phyloP scores from a whole-genome alignment of 2,113 vertebrate genomes.

The Lepus americanus region DNA sequence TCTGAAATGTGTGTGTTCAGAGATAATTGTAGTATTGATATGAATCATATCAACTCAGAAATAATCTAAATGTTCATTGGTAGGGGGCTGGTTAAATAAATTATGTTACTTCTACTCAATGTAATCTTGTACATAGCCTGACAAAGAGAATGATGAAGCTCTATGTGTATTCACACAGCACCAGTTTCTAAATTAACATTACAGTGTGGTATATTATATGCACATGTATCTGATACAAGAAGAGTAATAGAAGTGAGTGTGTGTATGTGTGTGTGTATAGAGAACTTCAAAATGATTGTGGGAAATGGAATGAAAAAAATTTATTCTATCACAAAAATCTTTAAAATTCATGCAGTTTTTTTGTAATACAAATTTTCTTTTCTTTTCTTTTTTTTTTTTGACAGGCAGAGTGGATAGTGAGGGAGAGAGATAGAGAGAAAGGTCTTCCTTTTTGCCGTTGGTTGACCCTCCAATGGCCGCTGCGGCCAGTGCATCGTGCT shows the following conservation, averaged over 20 bases:
- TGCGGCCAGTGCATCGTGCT: too few relatives aligned
- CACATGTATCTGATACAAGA: not conserved
- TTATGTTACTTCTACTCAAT: not conserved
- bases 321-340: too few relatives aligned
- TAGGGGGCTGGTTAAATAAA: constrained; percentile 16
- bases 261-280: not conserved
- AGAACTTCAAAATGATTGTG: too few relatives aligned
- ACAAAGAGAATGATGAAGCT: constrained; percentile 30
- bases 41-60: constrained; percentile 28
- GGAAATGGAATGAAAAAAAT: too few relatives aligned
- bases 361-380: too few relatives aligned
- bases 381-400: too few relatives aligned
- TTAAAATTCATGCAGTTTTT: too few relatives aligned
- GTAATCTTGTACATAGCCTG: not conserved
- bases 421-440: too few relatives aligned
- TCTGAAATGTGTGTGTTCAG: constrained; percentile 23
- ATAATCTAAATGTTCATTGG: constrained; percentile 38
- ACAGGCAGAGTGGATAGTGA: too few relatives aligned
- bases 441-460: too few relatives aligned
- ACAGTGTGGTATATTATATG: not conserved
- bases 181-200: constrained; percentile 21
- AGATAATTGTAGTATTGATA: constrained; percentile 16
- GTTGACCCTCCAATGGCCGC: too few relatives aligned
- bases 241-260: not conserved
- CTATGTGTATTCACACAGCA: not conserved